Base-by-base conservation (phyloP, 2,113 vertebrate genomes). In the Lethenteron reissneri region DNA sequence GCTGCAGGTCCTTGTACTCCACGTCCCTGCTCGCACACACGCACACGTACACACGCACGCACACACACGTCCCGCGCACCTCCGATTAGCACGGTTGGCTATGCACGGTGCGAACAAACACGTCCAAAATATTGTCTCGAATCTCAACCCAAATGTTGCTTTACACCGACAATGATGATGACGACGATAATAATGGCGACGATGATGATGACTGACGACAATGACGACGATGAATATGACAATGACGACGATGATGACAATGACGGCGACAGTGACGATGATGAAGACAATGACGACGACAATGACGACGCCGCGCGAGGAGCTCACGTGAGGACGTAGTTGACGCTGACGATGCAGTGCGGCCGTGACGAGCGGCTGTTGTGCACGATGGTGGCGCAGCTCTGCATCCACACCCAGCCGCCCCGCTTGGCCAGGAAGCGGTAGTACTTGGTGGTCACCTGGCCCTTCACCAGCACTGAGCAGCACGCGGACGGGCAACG, bases 291-390 rank as follows among this genome's bases (percentile, higher is more conserved):
- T 7, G 41, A 41, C 6, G 41, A 41, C 57, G 56, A 41, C 57
- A 71, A 70, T 3, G 41, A 41, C 57, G 11, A 57, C 21, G n/a
- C 15, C 21, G n/a, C 15, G 15, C 56, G 8, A 10, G 21, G 15
- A 70, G 90, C 92, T 94, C 80, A 97, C 94, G 94, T 97, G 77
- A 97, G 91, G 11, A 97, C 94, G 1, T 97, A 97, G 85, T 97
- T 97, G 77, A 97, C 90, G 69, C 94, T 97, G 84, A 97, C 94
- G 58, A 97, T 92, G 77, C 94, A 97, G 81, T 97, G 92, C 0
- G 94, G 94, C 73, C 94, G 80, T 14, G 92, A 97, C 0, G 92
- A 97, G 71, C 94, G 87, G 80, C 91, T 97, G 83, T 95, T 96
- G 86, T 97, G 92, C 11, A 94, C 92, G 25, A 95, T 95, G 75